These are phyloP conservation scores for Vanessa cardui DNA, from an alignment of 2,888 invertebrate species.

Conservation along the genomic window DNA sequence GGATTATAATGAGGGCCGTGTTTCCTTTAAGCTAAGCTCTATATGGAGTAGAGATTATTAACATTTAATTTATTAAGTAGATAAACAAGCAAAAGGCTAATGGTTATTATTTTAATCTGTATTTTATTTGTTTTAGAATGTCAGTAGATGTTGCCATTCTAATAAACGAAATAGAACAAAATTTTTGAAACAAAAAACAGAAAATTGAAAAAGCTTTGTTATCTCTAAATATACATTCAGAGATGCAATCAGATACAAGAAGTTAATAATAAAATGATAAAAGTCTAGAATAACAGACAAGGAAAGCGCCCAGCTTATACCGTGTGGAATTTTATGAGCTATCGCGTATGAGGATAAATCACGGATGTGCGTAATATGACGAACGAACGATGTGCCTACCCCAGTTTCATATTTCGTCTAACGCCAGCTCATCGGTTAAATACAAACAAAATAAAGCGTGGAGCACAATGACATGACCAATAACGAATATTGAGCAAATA, in stretches of 20 bases:
- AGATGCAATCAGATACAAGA: not conserved
- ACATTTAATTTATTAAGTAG: no score
- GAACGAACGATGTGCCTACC: slow-evolving; percentile 25
- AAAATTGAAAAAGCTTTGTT: no score
- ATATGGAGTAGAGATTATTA: no score
- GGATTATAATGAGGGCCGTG: no score
- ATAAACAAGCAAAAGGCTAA: no score
- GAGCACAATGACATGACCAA: slow-evolving; percentile 28
- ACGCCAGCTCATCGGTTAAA: slow-evolving; percentile 28
- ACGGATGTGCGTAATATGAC: slow-evolving; percentile 28
- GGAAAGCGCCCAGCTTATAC: slow-evolving; percentile 11
- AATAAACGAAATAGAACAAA: no score
- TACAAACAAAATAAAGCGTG: slow-evolving; percentile 33
- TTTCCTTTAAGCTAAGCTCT: no score
- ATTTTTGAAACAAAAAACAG: no score
- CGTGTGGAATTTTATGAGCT: slow-evolving; percentile 28
- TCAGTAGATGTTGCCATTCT: no score
- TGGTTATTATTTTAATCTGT: no score
- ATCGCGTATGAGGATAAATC: slow-evolving; percentile 27
- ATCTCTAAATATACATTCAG: no score
- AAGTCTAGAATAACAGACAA: slow-evolving; percentile 16
- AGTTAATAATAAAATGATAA: not conserved
- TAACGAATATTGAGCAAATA: slow-evolving; percentile 39
- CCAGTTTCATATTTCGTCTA: slow-evolving; percentile 22
- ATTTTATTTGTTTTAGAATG: no score